Evolutionary conservation across 1,140 invertebrate species (phyloP).

Genomic region (Anastatus disparis): DNA sequence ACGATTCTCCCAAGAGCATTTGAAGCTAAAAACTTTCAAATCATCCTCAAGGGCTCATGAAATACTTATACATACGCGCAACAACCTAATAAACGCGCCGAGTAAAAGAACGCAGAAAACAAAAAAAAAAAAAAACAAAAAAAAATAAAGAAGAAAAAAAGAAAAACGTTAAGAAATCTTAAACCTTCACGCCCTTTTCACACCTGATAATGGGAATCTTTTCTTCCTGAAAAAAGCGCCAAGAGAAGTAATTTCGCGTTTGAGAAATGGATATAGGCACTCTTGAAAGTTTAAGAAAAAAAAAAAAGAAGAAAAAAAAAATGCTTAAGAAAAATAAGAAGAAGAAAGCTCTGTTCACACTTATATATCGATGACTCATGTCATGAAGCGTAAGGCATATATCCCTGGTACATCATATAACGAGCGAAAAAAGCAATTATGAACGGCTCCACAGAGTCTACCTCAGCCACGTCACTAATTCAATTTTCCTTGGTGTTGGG

Average conservation of each 20-base stretch:
- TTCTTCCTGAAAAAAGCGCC: slow-evolving; percentile 35
- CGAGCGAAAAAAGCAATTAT: slow-evolving; percentile 41
- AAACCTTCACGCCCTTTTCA: slow-evolving; percentile 37
- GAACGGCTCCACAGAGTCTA: slow-evolving; percentile 30
- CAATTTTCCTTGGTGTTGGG: slow-evolving; percentile 41
- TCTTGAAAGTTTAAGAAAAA: neutral
- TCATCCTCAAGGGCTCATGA: slow-evolving; percentile 11
- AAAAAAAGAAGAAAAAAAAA: neutral
- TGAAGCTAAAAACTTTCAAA: slow-evolving; percentile 1
- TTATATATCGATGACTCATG: slow-evolving; percentile 40
- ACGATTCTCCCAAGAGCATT: neutral
- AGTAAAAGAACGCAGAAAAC: neutral
- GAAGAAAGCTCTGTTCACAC: too few species aligned
- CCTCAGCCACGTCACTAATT: slow-evolving; percentile 40
- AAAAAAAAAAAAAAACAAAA: neutral
- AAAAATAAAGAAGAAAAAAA: neutral
- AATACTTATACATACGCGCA: neutral
- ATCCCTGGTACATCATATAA: neutral
- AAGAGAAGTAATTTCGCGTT: slow-evolving; percentile 39
- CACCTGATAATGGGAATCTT: slow-evolving; percentile 41
- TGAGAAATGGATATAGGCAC: slow-evolving; percentile 35
- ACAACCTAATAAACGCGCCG: slow-evolving; percentile 17
- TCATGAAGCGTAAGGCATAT: too few species aligned
- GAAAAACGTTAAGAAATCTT: slow-evolving; percentile 7
- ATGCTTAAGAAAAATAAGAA: slow-evolving; percentile 6